Evolutionary conservation across 2,113 vertebrate genomes (phyloP).

Genomic region (Salvelinus fontinalis): DNA sequence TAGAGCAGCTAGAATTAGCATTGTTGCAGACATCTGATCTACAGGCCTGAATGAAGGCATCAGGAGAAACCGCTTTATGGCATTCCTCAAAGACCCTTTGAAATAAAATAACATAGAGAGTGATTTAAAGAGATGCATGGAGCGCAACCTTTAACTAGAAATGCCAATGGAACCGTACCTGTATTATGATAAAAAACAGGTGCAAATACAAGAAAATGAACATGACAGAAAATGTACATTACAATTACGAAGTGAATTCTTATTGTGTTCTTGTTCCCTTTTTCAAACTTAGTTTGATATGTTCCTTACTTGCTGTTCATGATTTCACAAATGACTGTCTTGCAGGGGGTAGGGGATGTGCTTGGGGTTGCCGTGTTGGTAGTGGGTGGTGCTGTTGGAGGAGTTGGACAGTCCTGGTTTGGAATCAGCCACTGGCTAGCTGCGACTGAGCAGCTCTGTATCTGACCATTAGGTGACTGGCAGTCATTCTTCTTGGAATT

Average conservation of each 20-base stretch:
- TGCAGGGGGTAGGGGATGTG: slow-evolving; percentile 42
- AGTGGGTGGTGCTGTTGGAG: background rate
- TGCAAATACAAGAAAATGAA: too few species aligned
- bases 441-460: slow-evolving; percentile 72
- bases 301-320: slow-evolving; percentile 79
- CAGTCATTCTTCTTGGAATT: slow-evolving; percentile 83
- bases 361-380: background rate
- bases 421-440: slow-evolving; percentile 75
- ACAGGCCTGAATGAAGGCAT: slow-evolving; percentile 73
- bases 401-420: slow-evolving; percentile 45
- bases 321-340: slow-evolving; percentile 71
- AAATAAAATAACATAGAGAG: background rate
- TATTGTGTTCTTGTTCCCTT: too few species aligned
- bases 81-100: slow-evolving; percentile 80
- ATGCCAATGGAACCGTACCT: too few species aligned
- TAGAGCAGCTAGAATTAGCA: slow-evolving; percentile 61
- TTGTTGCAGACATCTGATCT: slow-evolving; percentile 70
- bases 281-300: background rate
- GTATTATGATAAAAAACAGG: too few species aligned
- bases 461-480: slow-evolving; percentile 71
- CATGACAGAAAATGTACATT: too few species aligned
- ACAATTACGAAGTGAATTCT: too few species aligned
- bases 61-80: slow-evolving; percentile 63
- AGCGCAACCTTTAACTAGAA: too few species aligned
- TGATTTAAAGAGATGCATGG: too few species aligned